Evolutionary conservation across 2,888 invertebrate species (phyloP), one percentile per base, ranked within the genome.

Genomic region (Lasioglossum morio): DNA sequence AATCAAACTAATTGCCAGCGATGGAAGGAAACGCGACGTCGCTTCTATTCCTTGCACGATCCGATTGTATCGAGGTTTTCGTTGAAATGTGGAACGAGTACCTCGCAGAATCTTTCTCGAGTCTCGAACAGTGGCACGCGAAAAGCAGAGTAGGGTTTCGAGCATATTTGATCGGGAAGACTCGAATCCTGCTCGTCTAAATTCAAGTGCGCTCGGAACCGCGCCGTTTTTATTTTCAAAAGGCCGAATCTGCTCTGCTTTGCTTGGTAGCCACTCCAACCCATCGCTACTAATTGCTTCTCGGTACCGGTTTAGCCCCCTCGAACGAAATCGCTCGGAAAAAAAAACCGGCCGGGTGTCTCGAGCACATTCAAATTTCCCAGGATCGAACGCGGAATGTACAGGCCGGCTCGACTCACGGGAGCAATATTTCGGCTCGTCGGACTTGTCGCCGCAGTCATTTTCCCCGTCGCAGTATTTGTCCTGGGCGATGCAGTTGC

Each of bases 401-500:
- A 16, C 5, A 63, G 60, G 27, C 4, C 5, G 60, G 27, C 27
- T n/a, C 79, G 90, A 97, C 97, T 97, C 95, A 98, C 98, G 97
- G 92, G 97, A 96, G 95, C 98, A 98, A 92, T 97, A 96, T 92
- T 96, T 96, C 3, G 97, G 97, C 95, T 98, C 98, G 94, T 98
- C 98, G 88, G 97, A 97, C 93, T 97, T 97, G 95, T 98, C 98
- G 43, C 96, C 96, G 93, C 98, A 98, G 94, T 98, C 98, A 92
- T 97, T 96, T 86, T 97, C 96, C 30, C 98, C 98, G 93, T 98
- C 97, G 95, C 98, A 98, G 95, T 96, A 98, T 94, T 97, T 97
- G 95, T 97, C 97, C 94, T 97, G 95, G 7, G 97, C 96, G 92
- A 98, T 96, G 95, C 98, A 98, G 86, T 95, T 95, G 12, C 96